Evolutionary conservation across 1,140 invertebrate genomes (phyloP).

Genomic region (Drosophila ironensis): DNA sequence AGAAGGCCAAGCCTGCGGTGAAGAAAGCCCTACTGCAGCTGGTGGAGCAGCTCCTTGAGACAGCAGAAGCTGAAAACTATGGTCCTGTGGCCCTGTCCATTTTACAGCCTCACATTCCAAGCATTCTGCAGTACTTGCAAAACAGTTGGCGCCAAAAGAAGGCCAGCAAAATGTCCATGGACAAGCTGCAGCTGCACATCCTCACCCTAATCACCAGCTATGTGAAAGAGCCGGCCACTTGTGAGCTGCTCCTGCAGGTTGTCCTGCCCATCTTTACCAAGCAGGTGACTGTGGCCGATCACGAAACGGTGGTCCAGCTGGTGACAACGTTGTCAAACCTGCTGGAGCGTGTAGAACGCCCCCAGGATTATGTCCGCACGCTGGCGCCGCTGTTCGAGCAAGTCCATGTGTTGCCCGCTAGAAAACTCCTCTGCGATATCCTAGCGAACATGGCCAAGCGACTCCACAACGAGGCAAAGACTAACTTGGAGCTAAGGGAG

Average conservation of each 20-base stretch:
- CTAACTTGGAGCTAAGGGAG: neutral
- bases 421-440: constrained; percentile 86
- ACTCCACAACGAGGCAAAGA: constrained; percentile 54
- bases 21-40: constrained; percentile 89
- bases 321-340: constrained; percentile 89
- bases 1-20: constrained; percentile 87
- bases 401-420: constrained; percentile 84
- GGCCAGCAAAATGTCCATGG: constrained; percentile 80
- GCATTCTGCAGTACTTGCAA: constrained; percentile 88
- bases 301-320: constrained; percentile 85
- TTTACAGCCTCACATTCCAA: constrained; percentile 86
- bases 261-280: constrained; percentile 89
- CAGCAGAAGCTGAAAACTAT: constrained; percentile 70
- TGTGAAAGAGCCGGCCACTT: constrained; percentile 85
- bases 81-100: constrained; percentile 52
- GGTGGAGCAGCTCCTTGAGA: constrained; percentile 89
- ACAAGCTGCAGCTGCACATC: constrained; percentile 89
- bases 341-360: constrained; percentile 86
- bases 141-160: constrained; percentile 83
- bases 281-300: constrained; percentile 82
- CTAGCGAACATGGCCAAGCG: constrained; percentile 84
- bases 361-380: constrained; percentile 86
- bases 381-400: constrained; percentile 87
- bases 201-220: constrained; percentile 90
- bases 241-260: constrained; percentile 87